These are phyloP conservation scores for Pentalonia nigronervosa DNA, from an alignment of 1,140 invertebrate genomes.

Conservation along the genomic window DNA sequence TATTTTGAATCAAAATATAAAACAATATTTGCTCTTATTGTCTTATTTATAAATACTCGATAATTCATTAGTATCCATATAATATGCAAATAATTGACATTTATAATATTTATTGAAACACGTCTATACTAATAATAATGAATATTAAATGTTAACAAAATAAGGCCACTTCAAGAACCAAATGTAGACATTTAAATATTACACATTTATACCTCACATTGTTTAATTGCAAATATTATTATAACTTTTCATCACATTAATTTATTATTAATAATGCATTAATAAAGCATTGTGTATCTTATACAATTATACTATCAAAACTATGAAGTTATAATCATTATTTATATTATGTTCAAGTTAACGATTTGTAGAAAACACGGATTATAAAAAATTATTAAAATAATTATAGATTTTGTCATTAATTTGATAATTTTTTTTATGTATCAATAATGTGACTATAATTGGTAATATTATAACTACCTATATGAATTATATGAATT, in stretches of 20 bases:
- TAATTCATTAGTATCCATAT: not conserved
- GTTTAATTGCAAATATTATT: no score
- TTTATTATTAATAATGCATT: no score
- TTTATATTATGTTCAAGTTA: not conserved
- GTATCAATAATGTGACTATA: not conserved
- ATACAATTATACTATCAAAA: not conserved
- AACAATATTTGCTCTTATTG: not conserved
- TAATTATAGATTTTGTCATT: not conserved
- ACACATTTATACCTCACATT: not conserved
- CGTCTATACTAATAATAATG: no score
- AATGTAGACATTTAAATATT: not conserved
- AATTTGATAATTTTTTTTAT: not conserved
- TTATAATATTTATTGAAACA: not conserved
- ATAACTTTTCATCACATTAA: not conserved
- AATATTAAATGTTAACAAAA: no score
- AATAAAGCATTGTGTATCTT: no score
- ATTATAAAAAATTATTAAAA: not conserved
- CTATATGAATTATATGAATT: not conserved
- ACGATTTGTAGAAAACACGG: not conserved
- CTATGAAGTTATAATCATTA: not conserved
- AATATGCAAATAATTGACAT: not conserved
- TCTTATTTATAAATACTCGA: not conserved
- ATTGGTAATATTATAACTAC: not conserved
- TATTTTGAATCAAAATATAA: not conserved
- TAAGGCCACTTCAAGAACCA: no score